Evolutionary conservation across 2,113 vertebrate genomes (phyloP).

Genomic region (Cyphomyrus discorhynchus): DNA sequence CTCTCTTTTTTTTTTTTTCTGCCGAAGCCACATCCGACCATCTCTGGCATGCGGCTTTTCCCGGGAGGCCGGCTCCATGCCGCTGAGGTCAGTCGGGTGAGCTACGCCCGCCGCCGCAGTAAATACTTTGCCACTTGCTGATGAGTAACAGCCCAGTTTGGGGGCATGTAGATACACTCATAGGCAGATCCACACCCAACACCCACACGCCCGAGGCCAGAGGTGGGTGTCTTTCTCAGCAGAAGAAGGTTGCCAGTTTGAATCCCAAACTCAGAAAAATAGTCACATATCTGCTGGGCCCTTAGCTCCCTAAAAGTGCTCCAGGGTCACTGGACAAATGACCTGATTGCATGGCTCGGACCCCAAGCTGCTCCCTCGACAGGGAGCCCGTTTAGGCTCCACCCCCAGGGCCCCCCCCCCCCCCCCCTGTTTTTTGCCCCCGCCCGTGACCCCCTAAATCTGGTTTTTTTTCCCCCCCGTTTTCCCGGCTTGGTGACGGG

Average conservation of each 20-base stretch:
- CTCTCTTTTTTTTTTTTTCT: not conserved
- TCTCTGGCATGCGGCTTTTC: not conserved
- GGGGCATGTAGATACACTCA: not conserved
- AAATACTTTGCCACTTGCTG: not conserved
- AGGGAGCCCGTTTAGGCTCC: not conserved
- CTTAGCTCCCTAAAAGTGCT: not conserved
- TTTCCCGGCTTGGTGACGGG: conserved; percentile 45
- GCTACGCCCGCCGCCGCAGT: not conserved
- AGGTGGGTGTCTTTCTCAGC: not conserved
- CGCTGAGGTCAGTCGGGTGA: not conserved
- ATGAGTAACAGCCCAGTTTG: not conserved
- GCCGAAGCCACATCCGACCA: not conserved
- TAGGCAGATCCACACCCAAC: not conserved
- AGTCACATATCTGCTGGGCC: not conserved
- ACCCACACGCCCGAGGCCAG: not conserved
- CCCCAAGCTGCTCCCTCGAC: not conserved
- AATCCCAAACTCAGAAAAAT: not conserved
- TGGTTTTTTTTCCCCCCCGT: conserved; percentile 98
- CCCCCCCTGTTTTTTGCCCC: conserved; percentile 90
- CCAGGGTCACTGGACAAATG: not conserved
- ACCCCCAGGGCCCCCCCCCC: not conserved
- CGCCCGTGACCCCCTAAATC: conserved; percentile 96
- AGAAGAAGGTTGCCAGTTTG: not conserved
- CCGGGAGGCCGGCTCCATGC: not conserved
- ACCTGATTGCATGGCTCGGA: not conserved